These are phyloP conservation scores for Choloepus hoffmanni DNA, from an alignment of 2,113 vertebrate species.

Conservation along the genomic window DNA sequence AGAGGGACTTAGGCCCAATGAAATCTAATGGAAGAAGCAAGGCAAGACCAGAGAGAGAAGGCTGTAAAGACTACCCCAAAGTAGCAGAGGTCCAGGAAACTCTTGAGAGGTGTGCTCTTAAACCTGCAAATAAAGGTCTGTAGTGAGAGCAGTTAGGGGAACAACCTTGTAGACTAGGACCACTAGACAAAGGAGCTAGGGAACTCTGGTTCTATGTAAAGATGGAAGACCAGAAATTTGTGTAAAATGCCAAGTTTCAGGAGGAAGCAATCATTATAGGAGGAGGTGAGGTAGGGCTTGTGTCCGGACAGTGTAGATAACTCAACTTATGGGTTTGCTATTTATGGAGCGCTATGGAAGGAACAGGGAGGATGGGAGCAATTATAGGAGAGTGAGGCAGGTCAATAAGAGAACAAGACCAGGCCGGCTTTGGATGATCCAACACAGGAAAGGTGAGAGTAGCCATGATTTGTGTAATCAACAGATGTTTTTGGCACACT, in stretches of 20 bases:
- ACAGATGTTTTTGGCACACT: background rate
- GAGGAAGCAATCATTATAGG: background rate
- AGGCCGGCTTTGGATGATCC: background rate
- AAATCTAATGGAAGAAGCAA: background rate
- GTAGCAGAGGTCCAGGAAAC: background rate
- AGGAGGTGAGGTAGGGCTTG: background rate
- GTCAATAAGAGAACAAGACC: no score
- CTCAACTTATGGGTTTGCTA: background rate
- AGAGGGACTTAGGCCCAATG: background rate
- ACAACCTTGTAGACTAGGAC: no score
- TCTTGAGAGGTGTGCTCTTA: background rate
- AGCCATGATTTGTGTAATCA: background rate
- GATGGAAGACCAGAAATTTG: background rate
- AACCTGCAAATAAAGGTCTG: background rate
- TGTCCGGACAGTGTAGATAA: background rate
- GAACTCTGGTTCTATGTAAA: background rate
- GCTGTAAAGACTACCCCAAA: background rate
- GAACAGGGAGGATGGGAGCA: background rate
- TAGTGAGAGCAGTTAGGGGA: background rate
- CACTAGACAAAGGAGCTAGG: background rate
- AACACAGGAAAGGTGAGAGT: background rate
- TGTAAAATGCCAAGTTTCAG: background rate
- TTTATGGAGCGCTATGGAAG: background rate
- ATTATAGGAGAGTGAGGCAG: background rate
- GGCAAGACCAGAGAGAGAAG: background rate